A percentile compares a stretch with the other conserved stretches of the same genome.
These are phyloP conservation scores for Phrynocephalus guinanensis DNA, from an alignment of 2,797 vertebrate species.

Conservation along the genomic window DNA sequence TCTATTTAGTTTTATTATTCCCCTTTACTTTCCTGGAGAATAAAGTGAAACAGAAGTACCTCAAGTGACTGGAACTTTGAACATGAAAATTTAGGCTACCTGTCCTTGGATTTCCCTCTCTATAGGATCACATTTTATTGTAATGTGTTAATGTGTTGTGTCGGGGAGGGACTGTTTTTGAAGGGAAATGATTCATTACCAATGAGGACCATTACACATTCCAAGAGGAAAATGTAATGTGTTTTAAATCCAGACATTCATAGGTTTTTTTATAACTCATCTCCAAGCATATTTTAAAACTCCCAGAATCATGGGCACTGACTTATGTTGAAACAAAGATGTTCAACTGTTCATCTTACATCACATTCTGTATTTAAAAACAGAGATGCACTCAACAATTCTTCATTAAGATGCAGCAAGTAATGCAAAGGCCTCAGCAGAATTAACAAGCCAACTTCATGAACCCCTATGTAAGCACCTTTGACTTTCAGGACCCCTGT, in stretches of 20 bases:
- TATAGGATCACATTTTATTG: neutral
- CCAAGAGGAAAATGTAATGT: fast-evolving
- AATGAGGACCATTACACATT: neutral
- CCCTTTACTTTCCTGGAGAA: neutral
- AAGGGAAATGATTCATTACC: constrained; percentile 13
- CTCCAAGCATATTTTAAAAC: fast-evolving
- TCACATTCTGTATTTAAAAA: neutral
- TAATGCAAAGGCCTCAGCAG: neutral
- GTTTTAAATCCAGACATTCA: no score
- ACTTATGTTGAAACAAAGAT: neutral
- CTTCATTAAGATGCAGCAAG: neutral
- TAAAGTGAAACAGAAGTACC: neutral
- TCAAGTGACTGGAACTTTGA: neutral
- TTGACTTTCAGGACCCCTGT: no score
- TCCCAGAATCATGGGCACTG: neutral
- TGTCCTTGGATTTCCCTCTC: neutral
- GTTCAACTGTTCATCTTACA: neutral
- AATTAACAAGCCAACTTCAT: neutral
- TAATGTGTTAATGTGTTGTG: fast-evolving
- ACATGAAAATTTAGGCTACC: neutral
- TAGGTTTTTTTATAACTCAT: neutral
- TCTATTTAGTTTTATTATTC: neutral
- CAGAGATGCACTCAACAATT: neutral
- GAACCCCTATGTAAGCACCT: neutral
- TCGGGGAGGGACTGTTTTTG: neutral